These are phyloP conservation scores for Cercopithecus mona DNA, from an alignment of 2,113 vertebrate genomes.

Conservation along the genomic window DNA sequence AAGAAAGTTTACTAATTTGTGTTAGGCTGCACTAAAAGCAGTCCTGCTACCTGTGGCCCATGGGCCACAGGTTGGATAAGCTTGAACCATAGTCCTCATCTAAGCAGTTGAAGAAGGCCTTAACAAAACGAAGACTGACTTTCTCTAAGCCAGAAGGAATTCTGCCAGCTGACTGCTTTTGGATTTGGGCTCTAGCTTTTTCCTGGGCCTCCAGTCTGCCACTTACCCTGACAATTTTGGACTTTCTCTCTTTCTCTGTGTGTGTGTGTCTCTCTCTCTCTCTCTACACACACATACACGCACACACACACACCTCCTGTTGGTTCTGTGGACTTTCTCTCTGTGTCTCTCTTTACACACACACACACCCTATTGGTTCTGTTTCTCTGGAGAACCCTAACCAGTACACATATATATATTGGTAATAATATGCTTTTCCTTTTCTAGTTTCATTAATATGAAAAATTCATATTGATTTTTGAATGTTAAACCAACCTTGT, in stretches of 20 bases:
- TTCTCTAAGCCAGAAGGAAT: not conserved
- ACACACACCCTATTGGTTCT: too few species aligned
- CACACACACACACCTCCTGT: not conserved
- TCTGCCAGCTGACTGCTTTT: not conserved
- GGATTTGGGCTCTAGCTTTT: not conserved
- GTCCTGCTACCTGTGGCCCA: too few species aligned
- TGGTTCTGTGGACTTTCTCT: not conserved
- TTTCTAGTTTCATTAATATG: not conserved
- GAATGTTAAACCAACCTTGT: not conserved
- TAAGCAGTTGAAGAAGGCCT: not conserved
- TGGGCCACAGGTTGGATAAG: too few species aligned
- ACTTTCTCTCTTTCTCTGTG: not conserved
- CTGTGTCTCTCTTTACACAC: too few species aligned
- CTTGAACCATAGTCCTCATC: not conserved
- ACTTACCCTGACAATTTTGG: not conserved
- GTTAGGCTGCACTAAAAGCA: too few species aligned
- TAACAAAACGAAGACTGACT: not conserved
- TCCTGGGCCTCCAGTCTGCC: not conserved
- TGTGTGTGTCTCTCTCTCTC: accelerated
- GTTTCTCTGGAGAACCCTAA: not conserved
- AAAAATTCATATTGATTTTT: not conserved
- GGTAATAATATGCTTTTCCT: not conserved
- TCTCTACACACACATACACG: too few species aligned
- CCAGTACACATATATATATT: not conserved
- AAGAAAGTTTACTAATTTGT: too few species aligned